Evolutionary conservation across 1,140 invertebrate genomes (phyloP), one percentile per base, ranked within the genome.

Genomic region (Drosophila arawakana): DNA sequence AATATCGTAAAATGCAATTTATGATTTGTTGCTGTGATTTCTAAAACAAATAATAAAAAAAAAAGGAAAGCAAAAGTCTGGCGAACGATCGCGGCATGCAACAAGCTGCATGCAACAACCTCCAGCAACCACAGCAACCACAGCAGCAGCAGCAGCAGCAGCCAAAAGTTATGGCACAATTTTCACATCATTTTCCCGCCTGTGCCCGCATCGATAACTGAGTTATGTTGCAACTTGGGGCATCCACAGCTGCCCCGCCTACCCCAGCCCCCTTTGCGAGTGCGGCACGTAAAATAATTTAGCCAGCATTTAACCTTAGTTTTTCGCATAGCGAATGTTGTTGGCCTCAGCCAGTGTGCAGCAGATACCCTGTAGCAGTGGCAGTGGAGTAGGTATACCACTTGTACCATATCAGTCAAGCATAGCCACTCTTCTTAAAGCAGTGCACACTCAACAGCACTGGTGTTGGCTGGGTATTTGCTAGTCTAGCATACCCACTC

Each of bases 201-300:
- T 18, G 37, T 13, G 60, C n/a, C 37, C 67, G 25, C 50, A 52
- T 75, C 71, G 52, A 80, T 78, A 74, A 46, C 66, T 86, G 80
- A 86, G 83, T 86, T 86, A 88, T 86, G 71, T 46, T 55, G 46
- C 58, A 80, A 75, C 67, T 63, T 37, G 43, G 35, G 52, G 63
- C 57, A 43, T 18, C 41, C 34, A 11, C 25, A 8, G 11, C 41
- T 46, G 57, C n/a, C 57, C 41, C 21, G 25, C 39, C 7, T 1
- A 1, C 52, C 41, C 57, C 43, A 21, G 49, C 35, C 34, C 49
- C 21, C 11, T 10, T 8, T 11, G n/a, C 59, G 46, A 46, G 43
- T 66, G 75, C 66, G 73, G 90, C 90, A 91, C 85, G 90, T 91
- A 91, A 90, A 91, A 91, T 91, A 91, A 91, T 86, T 91, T 91